These are phyloP conservation scores for Halictus ligatus DNA, from an alignment of 2,888 invertebrate genomes.

Conservation along the genomic window DNA sequence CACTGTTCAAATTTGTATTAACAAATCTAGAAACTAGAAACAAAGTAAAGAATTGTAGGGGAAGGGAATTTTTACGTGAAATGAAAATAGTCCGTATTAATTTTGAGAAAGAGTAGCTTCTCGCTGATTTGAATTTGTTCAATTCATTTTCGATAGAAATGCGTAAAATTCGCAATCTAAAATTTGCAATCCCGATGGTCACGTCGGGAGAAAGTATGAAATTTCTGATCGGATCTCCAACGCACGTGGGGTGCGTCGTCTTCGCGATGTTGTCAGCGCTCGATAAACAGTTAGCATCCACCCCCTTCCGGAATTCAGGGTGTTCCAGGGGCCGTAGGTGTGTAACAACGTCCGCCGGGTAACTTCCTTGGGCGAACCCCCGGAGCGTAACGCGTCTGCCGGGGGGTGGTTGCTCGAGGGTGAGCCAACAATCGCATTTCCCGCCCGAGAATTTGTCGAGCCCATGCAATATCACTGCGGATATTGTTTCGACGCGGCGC, in stretches of 20 bases:
- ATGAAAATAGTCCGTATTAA: no score
- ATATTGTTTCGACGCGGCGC: constrained; percentile 81
- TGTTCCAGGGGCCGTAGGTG: constrained; percentile 56
- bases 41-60: no score
- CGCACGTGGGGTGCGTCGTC: background rate
- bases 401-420: constrained; percentile 53
- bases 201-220: background rate
- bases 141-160: no score
- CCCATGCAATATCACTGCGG: constrained; percentile 83
- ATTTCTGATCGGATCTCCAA: background rate
- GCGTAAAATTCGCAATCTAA: no score
- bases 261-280: constrained; percentile 55
- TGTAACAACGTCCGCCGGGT: constrained; percentile 65
- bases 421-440: constrained; percentile 82
- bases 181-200: background rate
- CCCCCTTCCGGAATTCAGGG: constrained; percentile 62
- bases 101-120: no score
- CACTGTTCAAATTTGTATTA: no score
- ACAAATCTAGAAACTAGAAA: no score
- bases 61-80: no score
- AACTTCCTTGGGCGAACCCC: constrained; percentile 68
- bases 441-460: constrained; percentile 79
- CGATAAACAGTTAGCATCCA: constrained; percentile 64
- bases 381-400: constrained; percentile 22
- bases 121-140: no score